Evolutionary conservation across 2,888 invertebrate species (phyloP), one percentile per base, ranked within the genome.

Genomic region (Drosophila birchii): DNA sequence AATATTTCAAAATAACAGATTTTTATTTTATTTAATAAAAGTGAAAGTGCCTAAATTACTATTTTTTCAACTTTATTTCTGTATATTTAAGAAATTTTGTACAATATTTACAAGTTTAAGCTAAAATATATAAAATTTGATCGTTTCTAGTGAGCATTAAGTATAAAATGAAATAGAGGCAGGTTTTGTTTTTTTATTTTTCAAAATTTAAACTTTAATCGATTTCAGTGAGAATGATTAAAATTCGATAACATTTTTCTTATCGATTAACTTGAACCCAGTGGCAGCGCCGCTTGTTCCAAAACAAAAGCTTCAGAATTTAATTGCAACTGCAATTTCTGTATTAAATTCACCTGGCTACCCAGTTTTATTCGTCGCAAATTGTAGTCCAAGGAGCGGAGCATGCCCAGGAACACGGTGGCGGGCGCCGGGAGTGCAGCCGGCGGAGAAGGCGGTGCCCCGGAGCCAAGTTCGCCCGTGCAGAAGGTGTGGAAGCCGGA

Each of bases 401-500:
- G 44, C 38, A 73, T 73, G 73, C 58, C 57, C 39, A 58, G 60
- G 47, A 58, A 39, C 39, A 51, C 59, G 56, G 74, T 56, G 56
- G 32, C 64, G 51, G 59, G 44, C 44, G 69, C 36, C 11, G 60
- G 62, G 16, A 43, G 26, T 44, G 26, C 23, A 12, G 23, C 36
- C 26, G 47, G 67, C 20, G 67, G 26, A 12, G 63, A 34, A 36
- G 64, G 47, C 67, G 67, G 26, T 51, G 69, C 43, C 20, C 69
- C 34, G 11, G 93, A 93, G 78, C 92, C 93, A 36, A 93, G 93
- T 80, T 93, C 94, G 3, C 94, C 94, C 41, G 90, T 93, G 44
- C 93, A 93, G 76, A 93, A 94, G 90, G 94, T 95, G 34, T 95
- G 95, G 95, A 95, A 95, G 90, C 94, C 94, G 62, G 94, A 95